Evolutionary conservation across 1,140 invertebrate genomes (phyloP), one percentile per base, ranked within the genome.

Genomic region (Macrobrachium rosenbergii): DNA sequence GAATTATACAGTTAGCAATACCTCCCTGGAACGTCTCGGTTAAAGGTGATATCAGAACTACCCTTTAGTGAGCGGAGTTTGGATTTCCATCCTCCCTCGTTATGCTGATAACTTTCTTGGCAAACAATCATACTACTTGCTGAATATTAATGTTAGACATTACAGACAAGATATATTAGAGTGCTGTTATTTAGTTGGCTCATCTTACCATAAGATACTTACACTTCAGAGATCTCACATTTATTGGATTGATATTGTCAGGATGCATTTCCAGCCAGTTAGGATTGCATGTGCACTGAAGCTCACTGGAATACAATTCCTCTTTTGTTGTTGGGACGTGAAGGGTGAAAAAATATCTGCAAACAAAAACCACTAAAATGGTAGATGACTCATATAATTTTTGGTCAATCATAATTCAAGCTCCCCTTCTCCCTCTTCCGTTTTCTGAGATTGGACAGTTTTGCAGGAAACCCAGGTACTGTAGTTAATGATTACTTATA

Each of bases 291-390:
- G 84, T 82, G 59, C 84, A 81, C 84, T 87, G 78, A 73, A 87
- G 84, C 59, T 87, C 84, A 87, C 84, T 87, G 16, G 64, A 80
- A 62, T 75, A 87, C 21, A 87, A 45, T 59, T 87, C 78, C 19
- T 87, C 78, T 21, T 87, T 87, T 52, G 43, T 87, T 21, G 23
- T 28, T 62, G 84, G 78, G 14, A 67, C 37, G 28, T 87, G 78
- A 12, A 87, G 67, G 52, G 78, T 63, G 23, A 73, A 87, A 60
- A 81, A 87, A 28, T 87, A 87, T 23, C 84, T 87, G 84, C 6
- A 79, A 73, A 21, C 37, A 28, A 64, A 75, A 43, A n/a, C 16
- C 2, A 23, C 6, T 19, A 8, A 10, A 60, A 52, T 67, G 43
- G 17, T 21, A 17, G 28, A 37, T 3, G 14, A 64, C 23, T 37